A percentile compares a stretch with the other conserved stretches of the same genome.
Conservation (phyloP, 2,113 vertebrate species). For the Anarhynchus alexandrinus region DNA sequence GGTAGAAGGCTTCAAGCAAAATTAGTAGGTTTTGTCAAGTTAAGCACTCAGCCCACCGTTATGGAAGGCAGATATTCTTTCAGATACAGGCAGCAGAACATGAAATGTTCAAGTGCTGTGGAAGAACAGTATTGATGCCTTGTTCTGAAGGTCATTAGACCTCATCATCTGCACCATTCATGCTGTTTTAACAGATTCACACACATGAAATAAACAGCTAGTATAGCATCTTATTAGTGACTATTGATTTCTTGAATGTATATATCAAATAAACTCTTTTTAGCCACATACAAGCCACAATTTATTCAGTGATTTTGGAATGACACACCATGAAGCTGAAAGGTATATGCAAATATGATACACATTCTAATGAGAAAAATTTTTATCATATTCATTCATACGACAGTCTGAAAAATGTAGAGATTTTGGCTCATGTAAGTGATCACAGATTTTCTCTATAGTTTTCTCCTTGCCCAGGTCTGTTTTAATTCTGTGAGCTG, state of each 20-base stretch:
- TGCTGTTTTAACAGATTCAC: neutral
- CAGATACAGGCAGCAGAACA: rapidly evolving
- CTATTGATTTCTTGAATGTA: neutral
- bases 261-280: neutral
- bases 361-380: neutral
- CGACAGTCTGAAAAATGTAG: neutral
- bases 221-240: neutral
- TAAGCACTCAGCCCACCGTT: neutral
- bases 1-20: neutral
- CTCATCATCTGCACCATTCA: neutral
- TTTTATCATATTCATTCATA: neutral
- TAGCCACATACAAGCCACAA: neutral
- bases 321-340: neutral
- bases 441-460: neutral
- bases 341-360: neutral
- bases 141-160: neutral
- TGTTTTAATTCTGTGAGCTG: neutral
- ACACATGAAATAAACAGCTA: neutral
- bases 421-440: neutral
- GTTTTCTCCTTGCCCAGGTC: neutral
- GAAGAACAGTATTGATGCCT: neutral
- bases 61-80: neutral
- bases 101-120: neutral
- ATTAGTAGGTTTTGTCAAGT: neutral
- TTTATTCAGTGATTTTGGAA: neutral